Evolutionary conservation across 2,797 vertebrate genomes (phyloP), one percentile per base, ranked within the genome.

Genomic region (Sylvia borin): DNA sequence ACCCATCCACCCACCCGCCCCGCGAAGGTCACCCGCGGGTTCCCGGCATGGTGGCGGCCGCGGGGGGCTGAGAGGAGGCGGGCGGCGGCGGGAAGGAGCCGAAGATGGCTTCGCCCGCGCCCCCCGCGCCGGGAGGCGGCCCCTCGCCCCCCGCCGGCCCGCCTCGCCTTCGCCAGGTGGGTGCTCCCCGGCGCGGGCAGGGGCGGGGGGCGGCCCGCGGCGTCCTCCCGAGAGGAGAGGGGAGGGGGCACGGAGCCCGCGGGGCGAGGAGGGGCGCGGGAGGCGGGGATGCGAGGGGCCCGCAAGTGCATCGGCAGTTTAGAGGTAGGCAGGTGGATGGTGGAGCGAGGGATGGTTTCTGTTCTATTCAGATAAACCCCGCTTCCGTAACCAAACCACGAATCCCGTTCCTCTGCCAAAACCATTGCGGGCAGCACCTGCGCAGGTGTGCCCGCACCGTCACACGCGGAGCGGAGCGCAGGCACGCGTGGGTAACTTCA

Each of bases 101-200:
- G 97, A 98, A 98, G 92, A 99, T 99, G 98, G 98, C 98, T 93
- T 98, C 98, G 90, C 98, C 98, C 79, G 97, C 97, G 97, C 98
- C 98, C 97, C 98, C 98, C 43, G 97, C 94, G 73, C 98, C 97
- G 17, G 98, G 97, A 97, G 98, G 97, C 96, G 98, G 97, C 71
- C 84, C 97, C 82, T 97, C 97, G 68, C 98, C 98, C 71, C 97
- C 97, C 53, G 98, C 97, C 92, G 97, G 97, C 66, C 97, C 98
- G 77, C 97, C 98, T 77, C 98, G 97, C 91, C 98, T 99, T 95
- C 97, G 98, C 92, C 98, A 99, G 99, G 99, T 99, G 98, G 98
- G 99, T 99, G 92, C 94, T 50, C 55, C 53, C 72, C 42, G 38
- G 62, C 36, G 50, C 43, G 86, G 86, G 53, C 34, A 31, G 57